Conservation (phyloP, 2,113 vertebrate genomes). For the Myotis lucifugus region DNA sequence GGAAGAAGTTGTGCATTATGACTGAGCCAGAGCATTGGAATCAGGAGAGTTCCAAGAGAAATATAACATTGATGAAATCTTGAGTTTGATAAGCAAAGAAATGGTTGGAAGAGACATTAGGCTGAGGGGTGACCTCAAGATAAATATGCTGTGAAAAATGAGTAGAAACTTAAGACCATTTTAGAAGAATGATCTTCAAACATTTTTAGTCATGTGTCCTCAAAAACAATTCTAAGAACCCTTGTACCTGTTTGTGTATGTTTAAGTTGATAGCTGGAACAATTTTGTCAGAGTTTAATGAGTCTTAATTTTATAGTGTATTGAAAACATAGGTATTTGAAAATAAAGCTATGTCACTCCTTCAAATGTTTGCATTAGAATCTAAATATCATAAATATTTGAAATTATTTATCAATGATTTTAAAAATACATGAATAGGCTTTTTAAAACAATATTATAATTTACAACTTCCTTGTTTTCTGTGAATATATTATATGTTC, state of each 20-base stretch:
- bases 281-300: not conserved
- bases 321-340: not conserved
- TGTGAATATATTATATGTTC: not conserved
- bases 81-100: not conserved
- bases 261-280: slow-evolving; percentile 6
- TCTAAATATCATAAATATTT: not conserved
- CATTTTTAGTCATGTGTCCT: not conserved
- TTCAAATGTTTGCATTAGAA: not conserved
- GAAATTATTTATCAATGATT: not conserved
- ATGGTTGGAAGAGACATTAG: not conserved
- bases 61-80: not conserved
- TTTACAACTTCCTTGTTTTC: not conserved
- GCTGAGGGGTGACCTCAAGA: not conserved
- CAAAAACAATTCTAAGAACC: not conserved
- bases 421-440: not conserved
- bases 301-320: not conserved
- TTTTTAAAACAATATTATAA: not conserved
- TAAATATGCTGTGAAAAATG: not conserved
- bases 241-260: not conserved
- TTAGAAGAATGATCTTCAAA: not conserved
- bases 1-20: not conserved
- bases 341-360: not conserved
- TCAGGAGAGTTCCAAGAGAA: not conserved
- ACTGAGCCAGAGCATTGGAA: not conserved
- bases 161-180: not conserved